Conservation (phyloP, 1,140 invertebrate genomes). For the Drosophila serrata region DNA sequence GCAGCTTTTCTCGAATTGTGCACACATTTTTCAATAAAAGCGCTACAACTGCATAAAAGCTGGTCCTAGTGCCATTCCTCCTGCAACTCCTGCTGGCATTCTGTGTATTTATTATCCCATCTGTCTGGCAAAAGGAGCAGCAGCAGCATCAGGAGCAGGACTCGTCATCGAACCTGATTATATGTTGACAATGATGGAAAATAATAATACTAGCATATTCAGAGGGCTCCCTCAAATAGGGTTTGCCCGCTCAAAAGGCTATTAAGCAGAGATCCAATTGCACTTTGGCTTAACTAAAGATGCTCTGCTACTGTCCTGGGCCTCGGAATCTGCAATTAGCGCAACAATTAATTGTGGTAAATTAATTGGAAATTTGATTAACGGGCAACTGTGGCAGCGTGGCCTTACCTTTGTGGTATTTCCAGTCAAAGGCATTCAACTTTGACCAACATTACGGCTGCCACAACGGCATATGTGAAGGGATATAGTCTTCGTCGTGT, state of each 20-base stretch:
- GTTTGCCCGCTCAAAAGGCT: slow-evolving; percentile 7
- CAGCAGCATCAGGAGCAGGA: slow-evolving; percentile 9
- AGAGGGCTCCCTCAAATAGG: slow-evolving; percentile 12
- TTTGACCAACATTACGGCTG: slow-evolving; percentile 59
- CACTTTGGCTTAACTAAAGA: background rate
- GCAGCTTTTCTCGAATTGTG: slow-evolving; percentile 70
- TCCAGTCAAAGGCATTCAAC: slow-evolving; percentile 64
- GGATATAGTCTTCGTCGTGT: slow-evolving; percentile 2
- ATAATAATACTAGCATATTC: slow-evolving; percentile 59
- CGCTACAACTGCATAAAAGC: slow-evolving; percentile 59
- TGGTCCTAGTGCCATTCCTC: slow-evolving; percentile 7
- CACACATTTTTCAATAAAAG: slow-evolving; percentile 80
- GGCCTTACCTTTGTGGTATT: slow-evolving; percentile 46
- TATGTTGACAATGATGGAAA: slow-evolving; percentile 68
- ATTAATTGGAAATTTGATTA: slow-evolving; percentile 82
- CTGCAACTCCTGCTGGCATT: slow-evolving; percentile 25
- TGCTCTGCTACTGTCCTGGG: background rate
- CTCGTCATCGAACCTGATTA: slow-evolving; percentile 75
- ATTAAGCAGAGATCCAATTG: slow-evolving; percentile 18
- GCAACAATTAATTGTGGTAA: slow-evolving; percentile 77
- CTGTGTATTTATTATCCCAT: slow-evolving; percentile 70
- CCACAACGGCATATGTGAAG: slow-evolving; percentile 19
- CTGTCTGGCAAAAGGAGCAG: slow-evolving; percentile 33
- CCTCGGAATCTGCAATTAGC: slow-evolving; percentile 54
- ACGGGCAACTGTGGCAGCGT: slow-evolving; percentile 51